These are phyloP conservation scores for Chlamydotis undulata DNA, from an alignment of 2,113 vertebrate genomes.

Conservation along the genomic window DNA sequence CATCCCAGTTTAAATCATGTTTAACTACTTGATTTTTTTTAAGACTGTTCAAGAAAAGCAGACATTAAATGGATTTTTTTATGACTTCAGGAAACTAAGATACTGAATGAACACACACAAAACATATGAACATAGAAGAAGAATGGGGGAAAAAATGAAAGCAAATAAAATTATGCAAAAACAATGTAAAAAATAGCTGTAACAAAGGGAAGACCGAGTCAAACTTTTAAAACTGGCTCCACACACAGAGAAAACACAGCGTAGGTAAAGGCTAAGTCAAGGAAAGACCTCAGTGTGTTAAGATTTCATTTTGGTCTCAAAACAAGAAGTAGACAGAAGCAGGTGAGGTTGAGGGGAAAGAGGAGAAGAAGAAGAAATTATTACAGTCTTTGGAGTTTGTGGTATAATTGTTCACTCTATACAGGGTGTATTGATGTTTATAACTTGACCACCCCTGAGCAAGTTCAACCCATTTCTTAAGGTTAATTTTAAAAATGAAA, in stretches of 20 bases:
- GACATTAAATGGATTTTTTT: neutral
- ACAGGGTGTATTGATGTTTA: neutral
- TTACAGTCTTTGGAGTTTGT: neutral
- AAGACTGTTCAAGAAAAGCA: neutral
- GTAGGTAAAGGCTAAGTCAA: neutral
- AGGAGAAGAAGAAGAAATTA: neutral
- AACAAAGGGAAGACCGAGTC: neutral
- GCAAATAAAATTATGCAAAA: neutral
- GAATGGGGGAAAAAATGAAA: neutral
- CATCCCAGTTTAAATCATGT: neutral
- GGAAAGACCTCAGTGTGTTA: neutral
- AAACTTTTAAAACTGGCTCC: neutral
- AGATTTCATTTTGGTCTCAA: neutral
- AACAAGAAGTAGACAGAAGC: neutral
- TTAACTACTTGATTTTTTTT: neutral
- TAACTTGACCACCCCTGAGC: neutral
- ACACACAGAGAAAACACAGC: neutral
- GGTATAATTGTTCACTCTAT: neutral
- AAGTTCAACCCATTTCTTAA: neutral
- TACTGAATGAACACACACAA: neutral
- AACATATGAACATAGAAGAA: neutral
- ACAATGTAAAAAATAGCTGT: neutral
- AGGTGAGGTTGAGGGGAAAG: neutral
- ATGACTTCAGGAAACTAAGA: neutral
- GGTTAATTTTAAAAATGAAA: neutral